phyloP scores from a whole-genome alignment of 2,888 invertebrate species.

The Cyclophora albipunctata region DNA sequence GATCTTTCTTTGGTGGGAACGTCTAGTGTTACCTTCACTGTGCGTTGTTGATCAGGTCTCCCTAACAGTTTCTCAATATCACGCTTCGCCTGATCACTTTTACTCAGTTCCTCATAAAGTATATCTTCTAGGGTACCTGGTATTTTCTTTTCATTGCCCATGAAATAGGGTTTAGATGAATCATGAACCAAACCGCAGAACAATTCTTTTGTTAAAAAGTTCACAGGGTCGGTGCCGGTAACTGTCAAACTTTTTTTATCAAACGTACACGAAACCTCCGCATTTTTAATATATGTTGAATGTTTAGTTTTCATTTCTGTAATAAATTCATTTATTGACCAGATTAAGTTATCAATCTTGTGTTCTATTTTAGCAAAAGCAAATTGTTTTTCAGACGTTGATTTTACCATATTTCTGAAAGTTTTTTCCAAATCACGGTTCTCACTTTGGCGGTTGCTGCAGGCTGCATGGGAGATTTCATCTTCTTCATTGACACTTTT shows the following conservation, averaged over 20 bases:
- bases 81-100: conserved; percentile 35
- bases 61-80: conserved; percentile 36
- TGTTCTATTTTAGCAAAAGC: conserved; percentile 38
- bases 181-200: conserved; percentile 20
- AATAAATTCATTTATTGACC: conserved; percentile 41
- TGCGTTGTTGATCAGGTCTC: conserved; percentile 21
- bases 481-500: no score
- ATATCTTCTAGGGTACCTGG: conserved; percentile 23
- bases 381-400: neutral
- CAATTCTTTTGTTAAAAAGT: conserved; percentile 11
- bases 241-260: neutral
- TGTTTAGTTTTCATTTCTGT: conserved; percentile 29
- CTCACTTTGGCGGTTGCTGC: no score
- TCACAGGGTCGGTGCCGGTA: neutral
- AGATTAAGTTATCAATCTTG: conserved; percentile 42
- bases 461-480: no score
- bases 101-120: conserved; percentile 36
- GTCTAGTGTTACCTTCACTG: conserved; percentile 36
- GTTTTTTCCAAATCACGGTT: no score
- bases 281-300: conserved; percentile 2
- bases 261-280: neutral
- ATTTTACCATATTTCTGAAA: no score
- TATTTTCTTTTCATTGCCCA: conserved; percentile 10
- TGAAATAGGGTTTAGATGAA: conserved; percentile 10
- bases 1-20: conserved; percentile 46